Percentiles rank a stretch among this genome's conserved stretches.
Conservation (phyloP, 2,113 vertebrate genomes). For the Nerophis lumbriciformis region DNA sequence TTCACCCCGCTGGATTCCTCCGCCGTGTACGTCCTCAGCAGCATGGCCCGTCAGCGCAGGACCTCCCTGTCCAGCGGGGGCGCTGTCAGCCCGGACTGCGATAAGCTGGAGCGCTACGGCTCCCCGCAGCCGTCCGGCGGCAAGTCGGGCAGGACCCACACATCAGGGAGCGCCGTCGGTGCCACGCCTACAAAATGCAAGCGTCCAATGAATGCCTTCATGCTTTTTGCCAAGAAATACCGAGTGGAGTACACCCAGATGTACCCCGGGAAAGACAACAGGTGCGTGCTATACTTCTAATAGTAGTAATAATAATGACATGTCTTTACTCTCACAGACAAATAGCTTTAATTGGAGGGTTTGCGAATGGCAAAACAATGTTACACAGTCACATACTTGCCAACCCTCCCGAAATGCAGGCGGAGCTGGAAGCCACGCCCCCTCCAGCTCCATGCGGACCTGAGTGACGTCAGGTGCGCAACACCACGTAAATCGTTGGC, state of each 20-base stretch:
- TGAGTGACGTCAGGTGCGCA: too few relatives aligned
- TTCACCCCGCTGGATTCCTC: slow-evolving; percentile 98
- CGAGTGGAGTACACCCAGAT: slow-evolving; percentile 99
- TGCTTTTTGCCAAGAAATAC: slow-evolving; percentile 99
- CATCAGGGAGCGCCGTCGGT: slow-evolving; percentile 84
- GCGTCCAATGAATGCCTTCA: slow-evolving; percentile 99
- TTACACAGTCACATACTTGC: too few relatives aligned
- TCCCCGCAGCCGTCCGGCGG: slow-evolving; percentile 77
- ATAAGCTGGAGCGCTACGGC: slow-evolving; percentile 77
- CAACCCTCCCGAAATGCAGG: too few relatives aligned
- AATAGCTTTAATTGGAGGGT: too few relatives aligned
- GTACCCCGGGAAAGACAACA: slow-evolving; percentile 99
- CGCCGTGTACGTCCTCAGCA: slow-evolving; percentile 96
- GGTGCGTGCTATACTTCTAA: slow-evolving; percentile 65
- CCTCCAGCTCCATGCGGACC: too few relatives aligned
- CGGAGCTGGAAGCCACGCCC: too few relatives aligned
- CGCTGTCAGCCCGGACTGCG: slow-evolving; percentile 80
- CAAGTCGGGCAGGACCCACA: slow-evolving; percentile 84
- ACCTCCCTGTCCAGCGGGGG: slow-evolving; percentile 87
- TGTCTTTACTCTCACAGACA: too few relatives aligned
- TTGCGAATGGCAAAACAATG: too few relatives aligned
- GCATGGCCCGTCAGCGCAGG: slow-evolving; percentile 96
- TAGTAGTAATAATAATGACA: too few relatives aligned
- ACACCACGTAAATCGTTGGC: too few relatives aligned
- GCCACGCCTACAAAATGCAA: slow-evolving; percentile 96